Conservation (phyloP, 2,888 invertebrate species). For the Habrosyne pyritoides region DNA sequence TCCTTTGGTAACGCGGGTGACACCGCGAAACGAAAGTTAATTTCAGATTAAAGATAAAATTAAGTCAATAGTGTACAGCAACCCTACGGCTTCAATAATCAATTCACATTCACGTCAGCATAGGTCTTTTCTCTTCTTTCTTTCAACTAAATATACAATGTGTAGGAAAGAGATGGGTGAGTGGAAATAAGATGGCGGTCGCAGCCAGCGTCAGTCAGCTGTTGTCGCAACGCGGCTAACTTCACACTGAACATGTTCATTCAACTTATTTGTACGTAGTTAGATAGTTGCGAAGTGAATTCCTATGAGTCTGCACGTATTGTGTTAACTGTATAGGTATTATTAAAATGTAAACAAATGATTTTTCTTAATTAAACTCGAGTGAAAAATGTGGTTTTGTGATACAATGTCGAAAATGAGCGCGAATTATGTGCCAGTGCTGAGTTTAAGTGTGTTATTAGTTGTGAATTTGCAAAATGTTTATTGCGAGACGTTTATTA, state of each 20-base stretch:
- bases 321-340: conserved; percentile 17
- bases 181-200: conserved; percentile 24
- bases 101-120: background rate
- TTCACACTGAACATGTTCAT: conserved; percentile 18
- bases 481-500: conserved; percentile 47
- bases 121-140: conserved; percentile 18
- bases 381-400: conserved; percentile 40
- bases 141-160: rapidly evolving
- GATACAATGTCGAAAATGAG: conserved; percentile 47
- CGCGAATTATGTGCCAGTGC: conserved; percentile 39
- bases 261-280: conserved; percentile 14
- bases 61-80: background rate
- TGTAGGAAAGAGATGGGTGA: conserved; percentile 21
- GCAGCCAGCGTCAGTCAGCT: conserved; percentile 34
- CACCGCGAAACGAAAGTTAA: no score
- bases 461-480: conserved; percentile 44
- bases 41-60: no score
- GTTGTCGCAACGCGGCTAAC: conserved; percentile 19
- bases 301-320: conserved; percentile 23
- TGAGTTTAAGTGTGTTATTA: conserved; percentile 44
- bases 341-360: conserved; percentile 71
- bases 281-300: conserved; percentile 46
- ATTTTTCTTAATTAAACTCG: conserved; percentile 37
- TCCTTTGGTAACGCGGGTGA: no score
- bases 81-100: background rate